Conservation (phyloP, 2,797 vertebrate genomes). For the Orestias chungarensis region DNA sequence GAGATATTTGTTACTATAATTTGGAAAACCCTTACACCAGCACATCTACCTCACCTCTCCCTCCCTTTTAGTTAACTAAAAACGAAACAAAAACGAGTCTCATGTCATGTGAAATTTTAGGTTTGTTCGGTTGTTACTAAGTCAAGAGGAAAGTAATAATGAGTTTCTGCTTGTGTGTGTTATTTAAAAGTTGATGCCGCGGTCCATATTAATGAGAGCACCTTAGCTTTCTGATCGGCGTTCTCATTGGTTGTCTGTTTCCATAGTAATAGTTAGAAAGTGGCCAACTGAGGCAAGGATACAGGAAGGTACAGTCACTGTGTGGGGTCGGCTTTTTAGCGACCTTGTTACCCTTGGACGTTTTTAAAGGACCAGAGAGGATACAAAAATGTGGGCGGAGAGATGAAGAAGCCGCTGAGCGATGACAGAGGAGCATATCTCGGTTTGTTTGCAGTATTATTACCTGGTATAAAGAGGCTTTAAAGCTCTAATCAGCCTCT, state of each 20-base stretch:
- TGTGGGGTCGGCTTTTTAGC: conserved; percentile 46
- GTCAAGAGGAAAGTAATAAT: conserved; percentile 8
- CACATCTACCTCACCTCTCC: conserved; percentile 2
- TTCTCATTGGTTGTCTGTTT: conserved; percentile 57
- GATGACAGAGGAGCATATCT: conserved; percentile 8
- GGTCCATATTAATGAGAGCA: conserved; percentile 37
- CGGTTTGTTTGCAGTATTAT: conserved; percentile 33
- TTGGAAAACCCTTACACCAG: conserved; percentile 15
- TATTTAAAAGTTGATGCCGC: conserved; percentile 37
- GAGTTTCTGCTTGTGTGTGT: conserved; percentile 3
- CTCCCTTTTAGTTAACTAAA: conserved; percentile 15
- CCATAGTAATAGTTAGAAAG: conserved; percentile 63
- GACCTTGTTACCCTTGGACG: conserved; percentile 49
- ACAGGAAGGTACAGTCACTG: conserved; percentile 45
- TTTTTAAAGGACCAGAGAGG: conserved; percentile 18
- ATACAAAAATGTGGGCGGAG: background rate
- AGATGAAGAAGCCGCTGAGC: background rate
- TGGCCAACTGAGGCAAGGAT: conserved; percentile 55
- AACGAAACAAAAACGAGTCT: conserved; percentile 5
- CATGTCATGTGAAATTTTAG: background rate
- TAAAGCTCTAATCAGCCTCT: conserved; percentile 46
- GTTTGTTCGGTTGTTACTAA: conserved; percentile 1
- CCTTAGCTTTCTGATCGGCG: conserved; percentile 52
- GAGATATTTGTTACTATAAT: conserved; percentile 15
- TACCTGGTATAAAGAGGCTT: conserved; percentile 24